phyloP scores from a whole-genome alignment of 2,113 vertebrate genomes.

The Oncorhynchus kisutch region DNA sequence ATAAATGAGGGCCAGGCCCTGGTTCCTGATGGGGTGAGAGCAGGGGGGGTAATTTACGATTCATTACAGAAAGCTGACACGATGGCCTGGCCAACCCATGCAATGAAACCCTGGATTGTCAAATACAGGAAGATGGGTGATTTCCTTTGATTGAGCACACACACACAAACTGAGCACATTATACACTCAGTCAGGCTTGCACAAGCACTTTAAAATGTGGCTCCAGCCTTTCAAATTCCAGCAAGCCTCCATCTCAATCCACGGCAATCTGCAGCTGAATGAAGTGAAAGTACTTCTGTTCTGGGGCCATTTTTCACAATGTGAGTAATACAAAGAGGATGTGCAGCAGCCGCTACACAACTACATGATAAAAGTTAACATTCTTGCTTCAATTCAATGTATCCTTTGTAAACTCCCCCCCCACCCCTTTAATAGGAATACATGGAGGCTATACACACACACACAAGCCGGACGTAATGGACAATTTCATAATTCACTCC shows the following conservation, averaged over 20 bases:
- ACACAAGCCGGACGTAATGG: constrained; percentile 48
- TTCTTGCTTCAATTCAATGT: constrained; percentile 63
- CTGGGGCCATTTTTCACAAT: constrained; percentile 52
- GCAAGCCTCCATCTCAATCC: constrained; percentile 43
- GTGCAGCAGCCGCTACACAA: constrained; percentile 17
- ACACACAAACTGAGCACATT: constrained; percentile 50
- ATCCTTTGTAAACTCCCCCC: constrained; percentile 64
- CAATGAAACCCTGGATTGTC: constrained; percentile 60
- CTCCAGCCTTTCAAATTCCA: constrained; percentile 52
- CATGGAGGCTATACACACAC: not conserved
- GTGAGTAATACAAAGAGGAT: constrained; percentile 59
- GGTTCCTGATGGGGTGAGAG: constrained; percentile 53
- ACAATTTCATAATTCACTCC: constrained; percentile 61
- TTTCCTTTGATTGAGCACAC: constrained; percentile 53
- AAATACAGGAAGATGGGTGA: constrained; percentile 62
- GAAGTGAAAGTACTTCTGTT: constrained; percentile 44
- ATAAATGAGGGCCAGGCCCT: too few species aligned
- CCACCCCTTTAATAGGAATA: constrained; percentile 32
- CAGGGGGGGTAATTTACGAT: constrained; percentile 61
- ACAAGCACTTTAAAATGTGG: constrained; percentile 53
- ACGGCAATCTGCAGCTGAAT: constrained; percentile 45
- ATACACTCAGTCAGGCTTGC: not conserved
- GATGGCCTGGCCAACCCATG: constrained; percentile 51
- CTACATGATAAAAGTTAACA: constrained; percentile 68
- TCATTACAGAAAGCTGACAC: constrained; percentile 72